Evolutionary conservation across 2,113 vertebrate genomes (phyloP), one percentile per base, ranked within the genome.

Genomic region (Peromyscus polionotus): DNA sequence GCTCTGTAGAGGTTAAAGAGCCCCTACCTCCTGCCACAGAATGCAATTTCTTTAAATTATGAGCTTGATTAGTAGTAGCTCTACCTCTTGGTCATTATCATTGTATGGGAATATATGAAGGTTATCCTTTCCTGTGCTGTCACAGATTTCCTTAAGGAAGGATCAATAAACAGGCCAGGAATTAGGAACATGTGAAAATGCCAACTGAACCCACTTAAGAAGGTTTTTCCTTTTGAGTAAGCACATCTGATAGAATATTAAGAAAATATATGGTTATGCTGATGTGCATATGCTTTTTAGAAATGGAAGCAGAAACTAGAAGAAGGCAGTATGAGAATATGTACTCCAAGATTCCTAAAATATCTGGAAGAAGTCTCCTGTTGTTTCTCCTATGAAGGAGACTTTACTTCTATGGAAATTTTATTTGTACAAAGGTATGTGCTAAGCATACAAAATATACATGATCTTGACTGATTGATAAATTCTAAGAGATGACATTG

Each of bases 401-500:
- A 72, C 24, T 76, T 76, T 72, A 77, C 77, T 63, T 91, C 19
- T 33, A 0, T 7, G 91, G 33, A 16, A 61, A 65, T 91, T 95
- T 85, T 42, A 86, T 72, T 91, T 92, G 17, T 72, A 17, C 7
- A 19, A 72, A 67, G 11, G 7, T 16, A 22, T 75, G 59, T 57
- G 4, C 36, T 80, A 72, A 59, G 0, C 48, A 77, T 51, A 28
- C 9, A n/a, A 94, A 28, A n/a, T 65, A 39, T 31, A 7, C 28
- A 61, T 76, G 24, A 45, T 89, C 36, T 57, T 63, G 87, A 42
- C 42, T 75, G 26, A 85, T 57, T 14, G n/a, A 88, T 89, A 45
- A 22, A 13, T 84, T 93, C 81, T 79, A n/a, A 77, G 51, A 73
- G 59, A 79, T 92, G 95, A n/a, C 26, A 59, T n/a, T 65, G 54